phyloP scores from a whole-genome alignment of 2,797 vertebrate species.

The Discoglossus pictus region DNA sequence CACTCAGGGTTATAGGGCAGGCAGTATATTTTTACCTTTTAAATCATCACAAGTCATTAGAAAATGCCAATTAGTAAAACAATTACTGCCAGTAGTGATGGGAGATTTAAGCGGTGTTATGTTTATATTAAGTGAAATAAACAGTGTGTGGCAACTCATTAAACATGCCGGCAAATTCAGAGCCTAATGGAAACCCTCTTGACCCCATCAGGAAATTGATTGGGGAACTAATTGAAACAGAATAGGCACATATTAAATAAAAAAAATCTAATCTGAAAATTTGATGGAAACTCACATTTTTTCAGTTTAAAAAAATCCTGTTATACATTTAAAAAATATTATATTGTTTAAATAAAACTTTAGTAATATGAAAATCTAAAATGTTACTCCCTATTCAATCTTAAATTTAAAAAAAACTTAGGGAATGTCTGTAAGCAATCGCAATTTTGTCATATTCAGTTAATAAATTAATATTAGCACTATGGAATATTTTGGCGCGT shows the following conservation, averaged over 20 bases:
- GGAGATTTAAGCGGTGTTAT: slow-evolving; percentile 30
- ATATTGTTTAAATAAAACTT: no score
- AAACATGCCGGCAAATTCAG: not conserved
- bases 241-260: not conserved
- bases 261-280: no score
- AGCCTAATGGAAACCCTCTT: not conserved
- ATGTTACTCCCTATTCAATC: no score
- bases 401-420: no score
- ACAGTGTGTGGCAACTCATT: slow-evolving; percentile 11
- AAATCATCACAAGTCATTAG: slow-evolving; percentile 16
- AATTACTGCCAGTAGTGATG: slow-evolving; percentile 22
- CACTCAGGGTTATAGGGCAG: slow-evolving; percentile 25
- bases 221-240: not conserved
- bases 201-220: not conserved
- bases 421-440: no score
- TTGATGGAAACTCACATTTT: no score
- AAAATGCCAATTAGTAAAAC: slow-evolving; percentile 34
- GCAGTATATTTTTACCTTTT: slow-evolving; percentile 19
- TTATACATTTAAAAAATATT: no score
- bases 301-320: no score
- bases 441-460: no score
- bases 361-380: no score
- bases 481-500: no score
- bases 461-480: no score
- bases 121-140: slow-evolving; percentile 28